phyloP scores from a whole-genome alignment of 2,113 vertebrate genomes.

The Drymodes brunneopygia region DNA sequence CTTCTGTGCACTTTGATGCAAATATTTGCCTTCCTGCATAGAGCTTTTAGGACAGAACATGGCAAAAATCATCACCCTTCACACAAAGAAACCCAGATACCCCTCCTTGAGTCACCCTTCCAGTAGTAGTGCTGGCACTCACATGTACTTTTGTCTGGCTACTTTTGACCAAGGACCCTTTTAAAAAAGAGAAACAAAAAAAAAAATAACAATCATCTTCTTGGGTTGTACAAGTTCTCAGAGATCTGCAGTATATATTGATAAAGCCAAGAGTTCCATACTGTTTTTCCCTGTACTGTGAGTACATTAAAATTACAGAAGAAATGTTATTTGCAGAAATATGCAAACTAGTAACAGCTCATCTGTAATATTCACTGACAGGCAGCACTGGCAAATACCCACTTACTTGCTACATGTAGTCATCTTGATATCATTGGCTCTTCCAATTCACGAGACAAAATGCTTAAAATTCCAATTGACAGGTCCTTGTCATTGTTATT shows the following conservation, averaged over 20 bases:
- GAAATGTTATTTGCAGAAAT: background rate
- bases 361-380: background rate
- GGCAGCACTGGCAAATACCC: background rate
- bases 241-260: background rate
- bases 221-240: background rate
- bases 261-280: background rate
- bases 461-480: constrained; percentile 43
- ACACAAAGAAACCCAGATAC: background rate
- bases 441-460: constrained; percentile 5
- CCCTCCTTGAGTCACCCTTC: background rate
- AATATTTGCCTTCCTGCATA: background rate
- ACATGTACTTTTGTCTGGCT: background rate
- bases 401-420: background rate
- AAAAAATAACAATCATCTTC: fast-evolving
- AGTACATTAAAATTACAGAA: background rate
- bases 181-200: background rate
- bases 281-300: background rate
- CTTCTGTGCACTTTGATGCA: background rate
- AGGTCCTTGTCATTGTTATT: constrained; percentile 46
- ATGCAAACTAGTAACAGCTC: background rate
- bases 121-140: background rate
- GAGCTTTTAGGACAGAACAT: background rate
- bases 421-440: background rate
- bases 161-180: background rate
- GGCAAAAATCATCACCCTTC: background rate